Evolutionary conservation across 2,888 invertebrate genomes (phyloP), one percentile per base, ranked within the genome.

Genomic region (Mesoligia furuncula): DNA sequence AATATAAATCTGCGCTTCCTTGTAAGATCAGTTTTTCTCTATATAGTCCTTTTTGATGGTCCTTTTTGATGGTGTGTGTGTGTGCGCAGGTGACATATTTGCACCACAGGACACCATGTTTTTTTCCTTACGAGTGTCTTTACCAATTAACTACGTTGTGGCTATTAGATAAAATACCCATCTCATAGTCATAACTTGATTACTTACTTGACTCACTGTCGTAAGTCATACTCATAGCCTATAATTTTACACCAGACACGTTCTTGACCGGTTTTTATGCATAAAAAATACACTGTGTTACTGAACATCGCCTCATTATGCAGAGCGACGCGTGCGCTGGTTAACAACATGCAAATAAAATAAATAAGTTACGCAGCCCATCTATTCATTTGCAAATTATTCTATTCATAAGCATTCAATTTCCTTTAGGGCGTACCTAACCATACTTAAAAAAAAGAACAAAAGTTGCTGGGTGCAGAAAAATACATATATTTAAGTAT

Each of bases 381-480:
- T 77, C 88, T 83, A 89, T 91, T 90, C 87, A 90, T 66, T 86
- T 87, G 85, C 80, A 88, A 90, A 90, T 90, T 77, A 82, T 68
- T 82, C 70, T 73, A 74, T 83, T 66, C 66, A 67, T 61, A 75
- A 0, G 17, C 42, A 67, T 79, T 79, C 61, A 80, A 77, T 78
- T 73, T 80, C 59, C 48, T 80, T 80, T 70, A 51, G 36, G 51
- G 2, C 9, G 64, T 51, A 39, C 48, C n/a, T 39, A 68, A 74
- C n/a, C n/a, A 17, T 69, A n/a, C 15, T 31, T 57, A 68, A 73
- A 61, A 71, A 78, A 75, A 69, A 36, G 0, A 36, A 36, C 39
- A 54, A 61, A 77, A 71, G 1, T 42, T 36, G n/a, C 6, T 69
- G 48, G 31, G 8, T 48, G 36, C 36, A 74, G 24, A 73, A 62